Base-by-base conservation (phyloP, 2,797 vertebrate species). In the Lateolabrax maculatus region DNA sequence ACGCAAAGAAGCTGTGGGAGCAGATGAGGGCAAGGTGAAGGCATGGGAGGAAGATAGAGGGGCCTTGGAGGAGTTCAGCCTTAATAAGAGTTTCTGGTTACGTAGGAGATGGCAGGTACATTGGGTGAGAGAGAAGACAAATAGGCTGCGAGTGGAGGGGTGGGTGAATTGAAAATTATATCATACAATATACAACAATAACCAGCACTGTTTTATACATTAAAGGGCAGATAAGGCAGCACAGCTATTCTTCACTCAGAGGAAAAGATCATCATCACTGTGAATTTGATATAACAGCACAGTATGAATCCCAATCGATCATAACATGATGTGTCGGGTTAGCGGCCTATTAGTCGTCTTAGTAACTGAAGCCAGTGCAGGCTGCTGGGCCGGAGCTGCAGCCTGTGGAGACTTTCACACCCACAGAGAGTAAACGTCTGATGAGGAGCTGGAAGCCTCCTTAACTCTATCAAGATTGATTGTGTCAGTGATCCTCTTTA, bases 401-500 rank as follows among this genome's bases (percentile, higher is more conserved):
- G 87, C 66, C 75, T 43, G 67, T 43, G 53, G 75, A 84, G 69
- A 73, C 36, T 70, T 83, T 75, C 71, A 77, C 63, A 76, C 64
- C 76, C 75, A 79, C 67, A 46, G 66, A 79, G 79, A 75, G 77
- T 71, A 77, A 81, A 74, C 27, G 79, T 82, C 74, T 89, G 84
- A 88, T 68, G 75, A 75, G 81, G 79, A 83, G 75, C 84, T 75
- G 73, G 80, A 90, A 80, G 82, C 83, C 66, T 81, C 51, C 68
- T 87, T 90, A 90, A 90, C 79, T 81, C 58, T 55, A 89, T 91
- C 86, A 87, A 61, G 81, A 92, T 92, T 88, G 91, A 93, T 90
- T 87, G 72, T 75, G 75, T 87, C 80, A 85, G 73, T 75, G 81
- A 88, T 90, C 66, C 74, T 80, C 74, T 79, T 82, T 62, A 72